These are phyloP conservation scores for Oryzias dopingdopingensis DNA, from an alignment of 2,797 vertebrate genomes.

Conservation along the genomic window DNA sequence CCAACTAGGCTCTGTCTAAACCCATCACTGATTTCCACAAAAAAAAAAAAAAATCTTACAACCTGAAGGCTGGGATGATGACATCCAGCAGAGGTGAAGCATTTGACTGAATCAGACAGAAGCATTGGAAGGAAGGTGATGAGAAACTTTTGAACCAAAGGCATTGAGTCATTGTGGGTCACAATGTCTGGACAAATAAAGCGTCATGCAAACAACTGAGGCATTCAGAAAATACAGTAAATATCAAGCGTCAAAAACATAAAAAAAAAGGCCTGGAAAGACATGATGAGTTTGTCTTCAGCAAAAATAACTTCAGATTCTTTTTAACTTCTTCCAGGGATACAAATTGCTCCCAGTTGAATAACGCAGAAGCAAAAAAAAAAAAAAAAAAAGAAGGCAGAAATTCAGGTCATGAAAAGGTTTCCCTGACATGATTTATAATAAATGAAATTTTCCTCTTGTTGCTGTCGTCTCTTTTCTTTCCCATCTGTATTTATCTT, in stretches of 20 bases:
- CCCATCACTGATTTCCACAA: too few species aligned
- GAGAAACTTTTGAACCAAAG: slow-evolving; percentile 20
- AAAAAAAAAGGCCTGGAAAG: neutral
- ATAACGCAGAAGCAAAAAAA: slow-evolving; percentile 23
- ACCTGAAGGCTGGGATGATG: neutral
- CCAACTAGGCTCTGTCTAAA: too few species aligned
- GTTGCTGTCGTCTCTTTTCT: slow-evolving; percentile 5
- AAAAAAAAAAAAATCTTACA: too few species aligned
- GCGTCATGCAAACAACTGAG: slow-evolving; percentile 6
- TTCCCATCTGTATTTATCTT: neutral
- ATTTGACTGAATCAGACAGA: slow-evolving; percentile 4
- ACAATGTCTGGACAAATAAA: slow-evolving; percentile 32
- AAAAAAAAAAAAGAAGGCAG: slow-evolving; percentile 1
- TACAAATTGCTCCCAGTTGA: slow-evolving; percentile 42
- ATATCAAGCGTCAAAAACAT: neutral
- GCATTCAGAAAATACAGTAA: neutral
- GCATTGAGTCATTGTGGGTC: slow-evolving; percentile 25
- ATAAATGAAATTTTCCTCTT: slow-evolving; percentile 18
- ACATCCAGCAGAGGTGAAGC: slow-evolving; percentile 10
- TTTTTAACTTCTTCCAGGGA: slow-evolving; percentile 22
- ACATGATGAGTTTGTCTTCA: slow-evolving; percentile 40
- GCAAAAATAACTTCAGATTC: slow-evolving; percentile 38
- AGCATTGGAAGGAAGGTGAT: neutral
- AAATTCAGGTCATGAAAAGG: slow-evolving; percentile 55
- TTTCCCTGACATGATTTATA: slow-evolving; percentile 37